A percentile compares a stretch with the other conserved stretches of the same genome.
phyloP scores from a whole-genome alignment of 2,113 vertebrate species.

The Cyanoliseus patagonus region DNA sequence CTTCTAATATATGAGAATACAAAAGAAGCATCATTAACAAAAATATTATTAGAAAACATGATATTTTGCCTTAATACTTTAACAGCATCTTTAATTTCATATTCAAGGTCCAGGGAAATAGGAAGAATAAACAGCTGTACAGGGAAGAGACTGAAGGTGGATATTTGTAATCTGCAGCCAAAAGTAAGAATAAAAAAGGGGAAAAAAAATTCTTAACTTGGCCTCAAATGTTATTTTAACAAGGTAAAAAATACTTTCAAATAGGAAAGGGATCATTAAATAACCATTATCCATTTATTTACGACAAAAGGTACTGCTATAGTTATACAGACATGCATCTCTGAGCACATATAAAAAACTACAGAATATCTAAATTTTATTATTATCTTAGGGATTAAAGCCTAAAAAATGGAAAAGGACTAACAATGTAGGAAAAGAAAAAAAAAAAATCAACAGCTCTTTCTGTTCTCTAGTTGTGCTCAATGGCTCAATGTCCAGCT shows the following conservation, averaged over 20 bases:
- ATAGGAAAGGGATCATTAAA: background rate
- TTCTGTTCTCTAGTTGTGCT: background rate
- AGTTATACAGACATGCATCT: background rate
- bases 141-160: background rate
- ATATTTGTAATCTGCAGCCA: background rate
- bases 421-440: background rate
- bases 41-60: background rate
- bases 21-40: background rate
- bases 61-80: background rate
- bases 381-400: background rate
- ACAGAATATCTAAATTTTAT: background rate
- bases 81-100: background rate
- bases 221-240: background rate
- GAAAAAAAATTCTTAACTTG: background rate
- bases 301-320: background rate
- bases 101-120: background rate
- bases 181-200: background rate
- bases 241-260: background rate
- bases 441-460: background rate
- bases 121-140: background rate
- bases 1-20: background rate
- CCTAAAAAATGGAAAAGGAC: background rate
- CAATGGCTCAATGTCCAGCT: no score
- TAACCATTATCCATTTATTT: background rate
- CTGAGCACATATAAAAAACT: background rate